These are phyloP conservation scores for Malurus alboscapulatus DNA, from an alignment of 2,113 vertebrate species.

Conservation along the genomic window DNA sequence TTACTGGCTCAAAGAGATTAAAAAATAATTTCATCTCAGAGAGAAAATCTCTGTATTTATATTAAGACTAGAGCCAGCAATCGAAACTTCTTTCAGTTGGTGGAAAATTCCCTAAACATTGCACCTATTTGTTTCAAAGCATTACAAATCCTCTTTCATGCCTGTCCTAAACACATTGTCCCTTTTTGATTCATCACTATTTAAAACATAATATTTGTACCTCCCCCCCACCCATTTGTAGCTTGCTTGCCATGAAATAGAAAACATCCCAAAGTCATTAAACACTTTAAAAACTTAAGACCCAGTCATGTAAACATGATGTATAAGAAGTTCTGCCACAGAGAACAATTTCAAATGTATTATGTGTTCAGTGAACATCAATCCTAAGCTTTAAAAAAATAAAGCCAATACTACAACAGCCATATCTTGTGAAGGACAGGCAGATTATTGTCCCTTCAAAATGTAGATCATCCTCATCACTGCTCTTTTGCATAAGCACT, in stretches of 20 bases:
- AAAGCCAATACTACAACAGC: background rate
- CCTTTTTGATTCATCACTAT: background rate
- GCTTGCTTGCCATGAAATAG: background rate
- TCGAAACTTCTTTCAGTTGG: background rate
- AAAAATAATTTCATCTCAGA: background rate
- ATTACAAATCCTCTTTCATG: background rate
- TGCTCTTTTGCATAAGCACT: background rate
- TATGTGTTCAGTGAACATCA: background rate
- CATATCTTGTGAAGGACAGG: background rate
- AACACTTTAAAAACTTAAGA: background rate
- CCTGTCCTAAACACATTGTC: background rate
- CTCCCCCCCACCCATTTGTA: fast-evolving
- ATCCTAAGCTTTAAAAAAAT: background rate
- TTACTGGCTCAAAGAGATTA: background rate
- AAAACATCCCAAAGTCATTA: background rate
- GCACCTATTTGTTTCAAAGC: background rate
- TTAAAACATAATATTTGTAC: background rate
- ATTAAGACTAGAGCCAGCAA: background rate
- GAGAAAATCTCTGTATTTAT: background rate
- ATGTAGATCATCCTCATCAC: background rate
- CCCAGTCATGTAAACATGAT: background rate
- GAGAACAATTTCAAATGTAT: background rate
- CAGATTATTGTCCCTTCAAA: background rate
- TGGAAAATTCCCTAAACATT: background rate
- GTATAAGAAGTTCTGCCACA: background rate